phyloP scores from a whole-genome alignment of 2,888 invertebrate species.

The Lottia scabra region DNA sequence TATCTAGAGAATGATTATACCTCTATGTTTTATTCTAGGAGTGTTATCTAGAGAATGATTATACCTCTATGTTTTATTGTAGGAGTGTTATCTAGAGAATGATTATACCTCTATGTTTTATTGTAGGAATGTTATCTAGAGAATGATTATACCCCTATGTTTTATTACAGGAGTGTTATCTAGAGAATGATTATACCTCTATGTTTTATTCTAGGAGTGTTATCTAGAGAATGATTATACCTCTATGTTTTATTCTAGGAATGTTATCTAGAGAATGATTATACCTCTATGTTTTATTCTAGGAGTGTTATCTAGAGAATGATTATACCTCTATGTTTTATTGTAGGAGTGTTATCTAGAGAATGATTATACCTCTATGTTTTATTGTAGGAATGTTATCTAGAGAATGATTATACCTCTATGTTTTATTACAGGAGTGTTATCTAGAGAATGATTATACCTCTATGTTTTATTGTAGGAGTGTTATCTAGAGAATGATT shows the following conservation, averaged over 20 bases:
- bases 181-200: conserved; percentile 91
- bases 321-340: conserved; percentile 90
- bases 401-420: conserved; percentile 91
- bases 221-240: conserved; percentile 91
- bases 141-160: conserved; percentile 88
- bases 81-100: conserved; percentile 87
- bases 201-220: too few relatives aligned
- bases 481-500: conserved; percentile 90
- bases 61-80: conserved; percentile 87
- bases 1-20: conserved; percentile 91
- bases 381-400: too few relatives aligned
- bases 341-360: too few relatives aligned
- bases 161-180: too few relatives aligned
- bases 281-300: conserved; percentile 87
- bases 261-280: conserved; percentile 90
- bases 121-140: too few relatives aligned
- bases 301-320: conserved; percentile 87
- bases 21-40: conserved; percentile 85
- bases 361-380: conserved; percentile 88
- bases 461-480: conserved; percentile 85
- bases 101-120: conserved; percentile 90
- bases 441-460: conserved; percentile 91
- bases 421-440: too few relatives aligned
- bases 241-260: conserved; percentile 85
- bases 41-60: conserved; percentile 90